Evolutionary conservation across 2,113 vertebrate genomes (phyloP).

Genomic region (Lamprotornis superbus): DNA sequence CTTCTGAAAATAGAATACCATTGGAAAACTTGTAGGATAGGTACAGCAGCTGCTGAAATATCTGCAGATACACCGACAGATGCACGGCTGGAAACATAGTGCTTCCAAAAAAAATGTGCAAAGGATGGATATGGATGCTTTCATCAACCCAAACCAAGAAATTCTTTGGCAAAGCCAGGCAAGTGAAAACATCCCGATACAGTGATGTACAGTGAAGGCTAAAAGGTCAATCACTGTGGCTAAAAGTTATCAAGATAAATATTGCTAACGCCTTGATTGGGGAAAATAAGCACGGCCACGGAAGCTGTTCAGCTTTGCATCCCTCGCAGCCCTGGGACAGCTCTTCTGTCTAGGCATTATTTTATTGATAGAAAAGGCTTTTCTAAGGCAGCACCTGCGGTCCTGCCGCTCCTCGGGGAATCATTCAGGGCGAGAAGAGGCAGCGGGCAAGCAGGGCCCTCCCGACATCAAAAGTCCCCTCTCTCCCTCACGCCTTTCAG

Average conservation of each 20-base stretch:
- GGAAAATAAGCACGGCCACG: neutral
- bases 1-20: neutral
- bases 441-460: constrained; percentile 32
- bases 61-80: neutral
- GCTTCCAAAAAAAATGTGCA: neutral
- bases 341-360: constrained; percentile 38
- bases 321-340: neutral
- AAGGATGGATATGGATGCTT: neutral
- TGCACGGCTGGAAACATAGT: neutral
- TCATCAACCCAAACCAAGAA: neutral
- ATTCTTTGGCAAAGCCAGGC: neutral
- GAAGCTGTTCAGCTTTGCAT: neutral
- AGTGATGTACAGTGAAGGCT: neutral
- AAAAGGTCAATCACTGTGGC: neutral
- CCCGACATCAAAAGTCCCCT: constrained; percentile 71
- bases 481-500: constrained; percentile 72
- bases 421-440: neutral
- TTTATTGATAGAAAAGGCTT: constrained; percentile 54
- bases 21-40: neutral
- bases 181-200: neutral
- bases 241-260: constrained; percentile 32
- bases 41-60: neutral
- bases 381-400: constrained; percentile 75
- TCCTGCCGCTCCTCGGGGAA: neutral
- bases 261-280: neutral